A percentile compares a stretch with the other conserved stretches of the same genome.
Conservation (phyloP, 2,113 vertebrate genomes). For the Dromaius novaehollandiae region DNA sequence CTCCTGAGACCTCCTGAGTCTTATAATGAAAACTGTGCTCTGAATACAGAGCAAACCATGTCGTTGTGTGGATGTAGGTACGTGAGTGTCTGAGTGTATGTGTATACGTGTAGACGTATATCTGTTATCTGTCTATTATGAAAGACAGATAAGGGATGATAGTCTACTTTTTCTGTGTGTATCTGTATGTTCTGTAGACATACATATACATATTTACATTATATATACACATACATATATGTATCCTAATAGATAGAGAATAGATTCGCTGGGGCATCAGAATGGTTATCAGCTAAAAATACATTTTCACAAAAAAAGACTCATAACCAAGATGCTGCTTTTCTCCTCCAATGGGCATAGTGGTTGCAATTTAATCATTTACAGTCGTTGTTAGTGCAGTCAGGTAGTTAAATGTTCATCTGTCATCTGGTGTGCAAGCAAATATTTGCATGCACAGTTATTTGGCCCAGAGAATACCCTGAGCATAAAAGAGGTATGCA, state of each 20-base stretch:
- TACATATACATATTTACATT: not conserved
- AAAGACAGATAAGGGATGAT: not conserved
- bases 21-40: conserved; percentile 19
- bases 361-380: not conserved
- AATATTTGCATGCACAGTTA: not conserved
- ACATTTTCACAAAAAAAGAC: not conserved
- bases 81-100: not conserved
- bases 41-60: not conserved
- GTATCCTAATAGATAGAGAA: not conserved
- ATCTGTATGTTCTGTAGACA: too few species aligned
- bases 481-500: not conserved
- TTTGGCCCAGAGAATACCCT: not conserved
- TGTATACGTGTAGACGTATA: not conserved
- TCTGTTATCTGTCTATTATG: not conserved
- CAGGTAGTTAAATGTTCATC: not conserved
- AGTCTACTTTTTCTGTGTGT: not conserved
- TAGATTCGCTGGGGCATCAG: not conserved
- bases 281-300: not conserved
- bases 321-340: not conserved
- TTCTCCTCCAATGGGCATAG: not conserved
- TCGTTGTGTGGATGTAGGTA: not conserved
- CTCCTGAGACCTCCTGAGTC: not conserved
- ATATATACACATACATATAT: not conserved
- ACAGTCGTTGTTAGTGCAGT: not conserved
- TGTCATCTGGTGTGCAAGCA: not conserved